phyloP scores from a whole-genome alignment of 2,113 vertebrate species.

The Sturnira hondurensis region DNA sequence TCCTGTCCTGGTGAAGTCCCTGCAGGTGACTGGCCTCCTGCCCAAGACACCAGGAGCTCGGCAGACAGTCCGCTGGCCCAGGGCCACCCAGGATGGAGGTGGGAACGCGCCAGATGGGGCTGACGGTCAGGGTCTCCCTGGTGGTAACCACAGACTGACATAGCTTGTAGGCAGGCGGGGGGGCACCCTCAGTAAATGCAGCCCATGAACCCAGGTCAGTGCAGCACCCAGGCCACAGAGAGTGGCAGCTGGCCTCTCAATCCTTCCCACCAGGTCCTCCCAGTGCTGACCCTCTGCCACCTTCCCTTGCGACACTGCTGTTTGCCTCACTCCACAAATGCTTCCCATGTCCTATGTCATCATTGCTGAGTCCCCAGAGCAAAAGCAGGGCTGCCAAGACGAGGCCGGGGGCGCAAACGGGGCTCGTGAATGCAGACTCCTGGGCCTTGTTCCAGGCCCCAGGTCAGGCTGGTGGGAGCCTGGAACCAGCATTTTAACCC shows the following conservation, averaged over 20 bases:
- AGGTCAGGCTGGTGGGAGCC: not conserved
- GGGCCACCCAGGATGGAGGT: not conserved
- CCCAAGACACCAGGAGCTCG: not conserved
- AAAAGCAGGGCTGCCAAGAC: too few species aligned
- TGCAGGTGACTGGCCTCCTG: fast-evolving
- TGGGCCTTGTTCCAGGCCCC: not conserved
- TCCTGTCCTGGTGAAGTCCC: not conserved
- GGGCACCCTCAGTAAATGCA: not conserved
- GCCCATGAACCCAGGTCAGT: fast-evolving
- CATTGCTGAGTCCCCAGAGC: not conserved
- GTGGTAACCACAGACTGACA: fast-evolving
- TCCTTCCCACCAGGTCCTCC: not conserved
- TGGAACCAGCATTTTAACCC: not conserved
- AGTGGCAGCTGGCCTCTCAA: not conserved
- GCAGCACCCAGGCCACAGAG: not conserved
- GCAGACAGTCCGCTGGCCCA: not conserved
- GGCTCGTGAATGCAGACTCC: not conserved
- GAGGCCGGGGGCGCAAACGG: fast-evolving
- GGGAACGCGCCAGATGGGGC: fast-evolving
- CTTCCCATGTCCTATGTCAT: not conserved
- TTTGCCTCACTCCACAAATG: not conserved
- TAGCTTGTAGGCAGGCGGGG: fast-evolving
- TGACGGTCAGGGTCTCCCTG: not conserved
- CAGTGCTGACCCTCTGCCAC: not conserved
- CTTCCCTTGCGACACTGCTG: not conserved